Conservation (phyloP, 1,140 invertebrate species). For the Trichonephila clavipes region DNA sequence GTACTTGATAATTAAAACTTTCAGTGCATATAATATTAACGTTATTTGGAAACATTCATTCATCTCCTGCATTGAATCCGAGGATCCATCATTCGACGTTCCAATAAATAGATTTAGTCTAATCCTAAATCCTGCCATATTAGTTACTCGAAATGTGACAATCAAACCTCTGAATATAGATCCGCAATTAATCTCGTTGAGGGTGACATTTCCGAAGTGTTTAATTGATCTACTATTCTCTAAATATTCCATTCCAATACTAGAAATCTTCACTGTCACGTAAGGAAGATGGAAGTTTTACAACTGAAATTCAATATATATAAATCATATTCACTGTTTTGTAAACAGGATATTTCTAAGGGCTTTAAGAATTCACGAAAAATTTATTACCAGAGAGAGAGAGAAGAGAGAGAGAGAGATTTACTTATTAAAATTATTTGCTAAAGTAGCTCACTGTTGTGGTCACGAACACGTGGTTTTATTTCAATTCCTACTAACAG, state of each 20-base stretch:
- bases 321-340: no score
- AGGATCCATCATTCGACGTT: not conserved
- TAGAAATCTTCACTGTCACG: not conserved
- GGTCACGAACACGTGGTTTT: no score
- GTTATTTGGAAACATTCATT: not conserved
- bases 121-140: not conserved
- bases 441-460: no score
- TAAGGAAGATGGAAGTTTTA: no score
- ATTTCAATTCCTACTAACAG: no score
- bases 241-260: not conserved
- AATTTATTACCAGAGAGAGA: no score
- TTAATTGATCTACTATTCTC: not conserved
- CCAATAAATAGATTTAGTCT: slow-evolving; percentile 5
- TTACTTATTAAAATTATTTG: no score
- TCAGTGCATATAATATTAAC: not conserved
- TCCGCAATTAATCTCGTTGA: not conserved
- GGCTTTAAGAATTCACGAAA: no score
- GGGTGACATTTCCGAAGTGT: not conserved
- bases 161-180: not conserved
- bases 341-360: no score
- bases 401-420: no score
- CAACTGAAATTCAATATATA: no score
- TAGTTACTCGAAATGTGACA: not conserved
- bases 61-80: not conserved
- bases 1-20: not conserved